These are phyloP conservation scores for Setophaga coronata DNA, from an alignment of 2,113 vertebrate species.

Conservation along the genomic window DNA sequence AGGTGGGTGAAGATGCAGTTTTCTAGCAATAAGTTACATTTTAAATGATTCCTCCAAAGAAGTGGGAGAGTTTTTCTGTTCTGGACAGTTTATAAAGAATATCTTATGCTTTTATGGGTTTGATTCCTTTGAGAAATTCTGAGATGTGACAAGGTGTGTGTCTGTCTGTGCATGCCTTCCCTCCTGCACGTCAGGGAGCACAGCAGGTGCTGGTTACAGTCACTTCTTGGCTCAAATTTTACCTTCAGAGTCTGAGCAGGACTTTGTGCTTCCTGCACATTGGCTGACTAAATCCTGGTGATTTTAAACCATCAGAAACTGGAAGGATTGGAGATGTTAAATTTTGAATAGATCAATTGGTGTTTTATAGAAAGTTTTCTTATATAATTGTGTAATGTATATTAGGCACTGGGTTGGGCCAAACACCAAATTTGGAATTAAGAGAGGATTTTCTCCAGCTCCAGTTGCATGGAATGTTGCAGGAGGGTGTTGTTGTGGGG, in stretches of 20 bases:
- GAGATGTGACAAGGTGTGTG: background rate
- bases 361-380: background rate
- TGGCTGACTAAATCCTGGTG: background rate
- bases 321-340: accelerated
- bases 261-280: background rate
- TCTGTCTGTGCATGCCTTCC: background rate
- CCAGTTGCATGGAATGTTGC: background rate
- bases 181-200: accelerated
- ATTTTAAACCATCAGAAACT: background rate
- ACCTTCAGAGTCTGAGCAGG: background rate
- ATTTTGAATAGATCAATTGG: accelerated
- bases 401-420: background rate
- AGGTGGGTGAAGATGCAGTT: background rate
- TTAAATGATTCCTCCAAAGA: background rate
- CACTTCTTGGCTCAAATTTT: background rate
- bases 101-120: background rate
- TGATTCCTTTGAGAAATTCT: background rate
- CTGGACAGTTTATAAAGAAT: background rate
- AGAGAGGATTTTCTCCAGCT: background rate
- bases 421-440: background rate
- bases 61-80: background rate
- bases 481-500: background rate
- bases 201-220: background rate
- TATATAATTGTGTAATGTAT: accelerated
- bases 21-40: background rate